A percentile compares a stretch with the other conserved stretches of the same genome.
Evolutionary conservation across 2,888 invertebrate genomes (phyloP).

Genomic region (Drosophila niveifrons): DNA sequence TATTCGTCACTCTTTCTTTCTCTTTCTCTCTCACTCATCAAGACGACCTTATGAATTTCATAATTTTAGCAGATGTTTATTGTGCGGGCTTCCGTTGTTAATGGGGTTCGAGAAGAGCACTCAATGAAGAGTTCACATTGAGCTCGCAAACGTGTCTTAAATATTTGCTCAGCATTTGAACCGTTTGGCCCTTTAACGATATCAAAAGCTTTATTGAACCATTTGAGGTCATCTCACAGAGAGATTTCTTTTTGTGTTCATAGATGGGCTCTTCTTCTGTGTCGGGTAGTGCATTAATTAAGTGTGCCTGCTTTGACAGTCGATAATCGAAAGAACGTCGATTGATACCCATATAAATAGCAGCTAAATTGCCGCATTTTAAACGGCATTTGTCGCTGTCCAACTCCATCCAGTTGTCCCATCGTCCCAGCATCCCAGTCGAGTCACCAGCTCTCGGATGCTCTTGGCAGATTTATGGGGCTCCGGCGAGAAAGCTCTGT

Average conservation of each 20-base stretch:
- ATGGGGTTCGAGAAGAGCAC: constrained; percentile 30
- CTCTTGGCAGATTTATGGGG: constrained; percentile 64
- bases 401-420: constrained; percentile 8
- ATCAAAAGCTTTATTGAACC: constrained; percentile 21
- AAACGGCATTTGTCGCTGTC: constrained; percentile 65
- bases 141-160: constrained; percentile 17
- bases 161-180: constrained; percentile 46
- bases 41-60: constrained; percentile 58
- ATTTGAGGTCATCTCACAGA: constrained; percentile 61
- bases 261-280: constrained; percentile 40
- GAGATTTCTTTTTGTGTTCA: constrained; percentile 56
- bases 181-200: constrained; percentile 49
- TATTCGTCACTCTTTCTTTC: not conserved
- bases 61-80: constrained; percentile 50
- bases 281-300: constrained; percentile 64
- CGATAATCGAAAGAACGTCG: constrained; percentile 50
- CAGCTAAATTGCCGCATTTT: constrained; percentile 62
- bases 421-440: not conserved
- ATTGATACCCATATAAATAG: constrained; percentile 67
- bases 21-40: constrained; percentile 16
- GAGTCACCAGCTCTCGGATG: constrained; percentile 12
- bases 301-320: constrained; percentile 41
- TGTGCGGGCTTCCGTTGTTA: constrained; percentile 57
- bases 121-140: constrained; percentile 18
- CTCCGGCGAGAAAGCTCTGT: constrained; percentile 55